These are phyloP conservation scores for Aptenodytes forsteri DNA, from an alignment of 2,113 vertebrate species.

Conservation along the genomic window DNA sequence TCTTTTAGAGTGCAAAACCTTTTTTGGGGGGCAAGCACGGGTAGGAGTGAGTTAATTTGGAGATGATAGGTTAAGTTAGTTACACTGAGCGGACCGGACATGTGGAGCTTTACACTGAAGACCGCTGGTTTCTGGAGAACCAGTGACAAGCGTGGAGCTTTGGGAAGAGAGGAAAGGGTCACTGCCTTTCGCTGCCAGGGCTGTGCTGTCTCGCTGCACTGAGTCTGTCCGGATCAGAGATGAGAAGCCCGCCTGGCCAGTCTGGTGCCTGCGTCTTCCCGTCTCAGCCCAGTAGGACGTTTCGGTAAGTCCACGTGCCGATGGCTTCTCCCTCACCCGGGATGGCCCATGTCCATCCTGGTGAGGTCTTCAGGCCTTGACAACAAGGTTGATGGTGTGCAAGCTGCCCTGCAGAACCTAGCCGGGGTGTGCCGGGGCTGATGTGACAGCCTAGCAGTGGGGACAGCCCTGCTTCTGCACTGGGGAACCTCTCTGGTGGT, in stretches of 20 bases:
- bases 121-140: neutral
- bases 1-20: neutral
- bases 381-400: fast-evolving
- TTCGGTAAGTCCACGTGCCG: fast-evolving
- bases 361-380: fast-evolving
- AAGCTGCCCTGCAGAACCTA: neutral
- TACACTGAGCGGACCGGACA: fast-evolving
- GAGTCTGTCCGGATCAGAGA: neutral
- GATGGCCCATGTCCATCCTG: fast-evolving
- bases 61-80: neutral
- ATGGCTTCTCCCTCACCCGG: neutral
- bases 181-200: neutral
- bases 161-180: neutral
- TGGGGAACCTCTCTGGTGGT: neutral
- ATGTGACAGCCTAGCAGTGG: fast-evolving
- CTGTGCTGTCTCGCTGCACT: neutral
- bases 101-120: neutral
- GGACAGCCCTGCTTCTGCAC: neutral
- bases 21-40: neutral
- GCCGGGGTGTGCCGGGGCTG: neutral
- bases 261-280: neutral
- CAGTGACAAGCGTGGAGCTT: fast-evolving
- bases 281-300: neutral
- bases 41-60: neutral
- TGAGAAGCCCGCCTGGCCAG: fast-evolving